Evolutionary conservation across 2,113 vertebrate genomes (phyloP).

Genomic region (Rhizomys pruinosus): DNA sequence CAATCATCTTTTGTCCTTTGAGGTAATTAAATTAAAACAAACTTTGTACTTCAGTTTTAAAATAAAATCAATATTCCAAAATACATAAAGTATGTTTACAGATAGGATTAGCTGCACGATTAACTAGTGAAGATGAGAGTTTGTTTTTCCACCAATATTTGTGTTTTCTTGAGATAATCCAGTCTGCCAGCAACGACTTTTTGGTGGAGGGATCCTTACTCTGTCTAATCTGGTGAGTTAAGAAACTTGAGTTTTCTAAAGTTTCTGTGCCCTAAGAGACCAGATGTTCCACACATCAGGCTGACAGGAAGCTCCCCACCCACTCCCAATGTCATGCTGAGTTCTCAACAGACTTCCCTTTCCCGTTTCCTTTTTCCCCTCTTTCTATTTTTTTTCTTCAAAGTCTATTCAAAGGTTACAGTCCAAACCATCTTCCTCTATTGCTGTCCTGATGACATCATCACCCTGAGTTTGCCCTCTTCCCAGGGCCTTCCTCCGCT

Average conservation of each 20-base stretch:
- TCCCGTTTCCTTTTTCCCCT: constrained; percentile 80
- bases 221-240: background rate
- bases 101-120: background rate
- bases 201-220: background rate
- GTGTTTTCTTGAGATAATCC: background rate
- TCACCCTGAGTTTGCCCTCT: constrained; percentile 23
- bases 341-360: constrained; percentile 76
- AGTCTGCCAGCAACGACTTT: background rate
- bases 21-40: constrained; percentile 30
- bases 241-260: constrained; percentile 41
- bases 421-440: constrained; percentile 73
- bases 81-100: background rate
- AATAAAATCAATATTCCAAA: constrained; percentile 19
- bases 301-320: constrained; percentile 79
- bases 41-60: constrained; percentile 32
- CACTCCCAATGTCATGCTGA: constrained; percentile 67
- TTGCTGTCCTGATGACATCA: constrained; percentile 68
- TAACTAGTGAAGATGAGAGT: background rate
- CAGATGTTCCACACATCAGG: constrained; percentile 78
- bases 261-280: constrained; percentile 37
- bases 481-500: background rate
- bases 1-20: background rate
- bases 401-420: constrained; percentile 73
- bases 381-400: constrained; percentile 78
- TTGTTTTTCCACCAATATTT: background rate